A percentile compares a stretch with the other conserved stretches of the same genome.
phyloP scores from a whole-genome alignment of 2,113 vertebrate genomes.

The Setophaga petechia region DNA sequence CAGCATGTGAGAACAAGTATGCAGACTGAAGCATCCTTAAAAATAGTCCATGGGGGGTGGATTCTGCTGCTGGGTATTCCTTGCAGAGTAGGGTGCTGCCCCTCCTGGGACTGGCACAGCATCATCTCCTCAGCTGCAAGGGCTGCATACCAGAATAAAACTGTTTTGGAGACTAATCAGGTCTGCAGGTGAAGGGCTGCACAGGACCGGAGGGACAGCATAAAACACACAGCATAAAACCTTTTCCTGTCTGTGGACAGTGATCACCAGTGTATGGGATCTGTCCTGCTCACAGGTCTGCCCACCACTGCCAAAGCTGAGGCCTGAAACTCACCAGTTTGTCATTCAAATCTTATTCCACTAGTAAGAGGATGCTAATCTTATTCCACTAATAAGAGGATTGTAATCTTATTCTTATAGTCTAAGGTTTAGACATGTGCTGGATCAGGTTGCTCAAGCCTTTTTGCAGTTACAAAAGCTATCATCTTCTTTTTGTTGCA shows the following conservation, averaged over 20 bases:
- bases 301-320: background rate
- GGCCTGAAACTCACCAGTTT: background rate
- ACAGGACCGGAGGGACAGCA: background rate
- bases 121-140: background rate
- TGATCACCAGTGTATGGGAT: background rate
- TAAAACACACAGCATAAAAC: background rate
- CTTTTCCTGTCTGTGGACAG: background rate
- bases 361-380: background rate
- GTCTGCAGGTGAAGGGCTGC: background rate
- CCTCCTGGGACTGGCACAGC: background rate
- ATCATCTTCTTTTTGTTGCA: background rate
- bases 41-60: background rate
- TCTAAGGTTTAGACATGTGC: background rate
- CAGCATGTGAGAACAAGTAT: fast-evolving
- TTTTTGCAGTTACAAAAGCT: background rate
- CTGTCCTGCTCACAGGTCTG: background rate
- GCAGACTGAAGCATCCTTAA: background rate
- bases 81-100: background rate
- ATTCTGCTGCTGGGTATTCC: background rate
- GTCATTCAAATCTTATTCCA: background rate
- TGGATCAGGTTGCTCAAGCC: background rate
- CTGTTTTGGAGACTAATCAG: background rate
- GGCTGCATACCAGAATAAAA: background rate
- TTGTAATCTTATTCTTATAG: background rate
- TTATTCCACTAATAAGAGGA: background rate